Conservation (phyloP, 92 coral and sea anemone species). For the Palythoa grandiflora region DNA sequence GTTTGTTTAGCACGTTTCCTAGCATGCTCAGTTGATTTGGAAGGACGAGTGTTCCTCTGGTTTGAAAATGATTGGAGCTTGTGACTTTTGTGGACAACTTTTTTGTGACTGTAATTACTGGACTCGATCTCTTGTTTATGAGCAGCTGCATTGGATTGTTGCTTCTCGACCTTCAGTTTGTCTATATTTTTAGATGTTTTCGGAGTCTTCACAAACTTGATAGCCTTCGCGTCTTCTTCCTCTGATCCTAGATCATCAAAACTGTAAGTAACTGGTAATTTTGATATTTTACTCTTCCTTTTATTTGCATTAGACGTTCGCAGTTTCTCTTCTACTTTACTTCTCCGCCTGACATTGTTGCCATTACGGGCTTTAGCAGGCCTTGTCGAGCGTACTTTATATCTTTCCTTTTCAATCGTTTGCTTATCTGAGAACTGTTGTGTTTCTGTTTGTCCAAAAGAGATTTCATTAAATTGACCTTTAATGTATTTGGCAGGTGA, state of each 20-base stretch:
- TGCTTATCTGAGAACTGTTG: background rate
- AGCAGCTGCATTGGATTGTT: background rate
- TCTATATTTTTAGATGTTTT: background rate
- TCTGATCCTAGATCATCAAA: slow-evolving; percentile 34
- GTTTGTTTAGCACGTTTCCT: background rate
- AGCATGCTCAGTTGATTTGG: background rate
- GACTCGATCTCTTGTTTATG: background rate
- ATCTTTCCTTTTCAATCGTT: background rate
- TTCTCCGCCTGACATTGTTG: background rate
- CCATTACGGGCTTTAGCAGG: background rate
- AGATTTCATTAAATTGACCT: background rate
- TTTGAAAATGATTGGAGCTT: background rate
- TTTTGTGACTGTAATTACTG: background rate
- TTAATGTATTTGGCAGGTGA: background rate
- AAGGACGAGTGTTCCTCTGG: background rate
- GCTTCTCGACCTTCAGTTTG: background rate
- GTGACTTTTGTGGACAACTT: background rate
- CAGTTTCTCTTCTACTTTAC: background rate
- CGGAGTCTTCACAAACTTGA: background rate
- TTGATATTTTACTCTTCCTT: background rate
- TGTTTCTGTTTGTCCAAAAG: background rate
- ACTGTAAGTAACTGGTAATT: background rate
- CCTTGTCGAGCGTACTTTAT: background rate
- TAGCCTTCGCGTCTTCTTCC: slow-evolving; percentile 11
- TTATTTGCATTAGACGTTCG: background rate